Conservation (phyloP, 1,140 invertebrate species). For the Hormaphis cornu region DNA sequence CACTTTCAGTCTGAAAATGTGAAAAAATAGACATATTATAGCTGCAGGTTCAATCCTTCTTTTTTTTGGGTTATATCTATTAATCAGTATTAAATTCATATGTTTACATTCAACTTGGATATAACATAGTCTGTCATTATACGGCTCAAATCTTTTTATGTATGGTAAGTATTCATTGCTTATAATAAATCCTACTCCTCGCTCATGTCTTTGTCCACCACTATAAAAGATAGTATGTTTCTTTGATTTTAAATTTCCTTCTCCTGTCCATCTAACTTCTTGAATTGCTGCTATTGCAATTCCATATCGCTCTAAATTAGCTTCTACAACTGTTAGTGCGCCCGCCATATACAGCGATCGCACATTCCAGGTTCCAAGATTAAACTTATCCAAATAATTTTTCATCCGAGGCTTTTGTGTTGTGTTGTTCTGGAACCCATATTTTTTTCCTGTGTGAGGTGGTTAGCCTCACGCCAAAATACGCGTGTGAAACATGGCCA, state of each 20-base stretch:
- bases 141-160: slow-evolving; percentile 1
- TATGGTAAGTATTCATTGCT: neutral
- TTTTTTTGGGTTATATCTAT: neutral
- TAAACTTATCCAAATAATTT: slow-evolving; percentile 14
- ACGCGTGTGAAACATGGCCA: no score
- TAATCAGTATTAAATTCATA: slow-evolving; percentile 2
- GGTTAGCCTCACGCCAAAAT: neutral
- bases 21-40: no score
- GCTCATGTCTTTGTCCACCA: neutral
- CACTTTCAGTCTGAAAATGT: no score
- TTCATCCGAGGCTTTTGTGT: neutral
- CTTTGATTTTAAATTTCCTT: neutral
- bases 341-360: neutral
- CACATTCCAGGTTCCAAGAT: neutral
- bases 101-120: slow-evolving; percentile 8
- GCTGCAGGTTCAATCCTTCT: no score
- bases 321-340: neutral
- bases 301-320: neutral
- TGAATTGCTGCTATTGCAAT: neutral
- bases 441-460: slow-evolving; percentile 2
- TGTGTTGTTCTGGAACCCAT: slow-evolving; percentile 13
- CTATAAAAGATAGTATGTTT: neutral
- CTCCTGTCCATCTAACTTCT: slow-evolving; percentile 4
- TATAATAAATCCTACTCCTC: neutral
- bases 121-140: neutral